Base-by-base conservation (phyloP, 1,140 invertebrate species). In the Paraescarpia echinospica region DNA sequence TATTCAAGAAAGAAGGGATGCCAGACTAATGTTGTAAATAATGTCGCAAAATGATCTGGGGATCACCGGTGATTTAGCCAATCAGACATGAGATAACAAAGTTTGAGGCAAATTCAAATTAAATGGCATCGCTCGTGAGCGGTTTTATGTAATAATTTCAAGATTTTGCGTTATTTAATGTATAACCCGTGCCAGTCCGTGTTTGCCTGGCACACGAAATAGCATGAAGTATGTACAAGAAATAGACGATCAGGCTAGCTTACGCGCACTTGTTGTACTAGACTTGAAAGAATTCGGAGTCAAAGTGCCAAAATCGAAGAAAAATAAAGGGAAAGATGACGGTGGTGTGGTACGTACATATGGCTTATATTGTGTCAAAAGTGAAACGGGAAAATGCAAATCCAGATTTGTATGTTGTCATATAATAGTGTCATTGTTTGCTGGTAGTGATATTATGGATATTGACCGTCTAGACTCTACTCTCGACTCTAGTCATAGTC, bases 291-390 rank as follows among this genome's bases (percentile, higher is more conserved):
- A 95, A 91, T 92, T 95, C 27, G 95, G 95, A n/a, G 93, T 95
- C 48, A 95, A 95, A 93, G 93, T 95, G 35, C 95, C 95, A 8
- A 96, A 96, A 93, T 48, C 48, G 22, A 95, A 95, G 94, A 95
- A 95, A 91, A 51, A 93, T 31, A 95, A 95, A 93, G 93, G 90
- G 27, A 93, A 93, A 91, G 92, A 92, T 33, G 92, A 93, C 27
- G 34, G 88, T 33, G 88, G 35, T 41, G 93, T 93, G 51, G 92
- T 90, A 91, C 35, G 33, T 51, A 93, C 48, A 35, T 8, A n/a
- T 9, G 5, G 34, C 89, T 89, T 41, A 90, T 41, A 90, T 18
- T 22, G 34, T 90, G 90, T 22, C 33, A 34, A 34, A 2, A 41
- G 6, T 22, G 90, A 90, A 90, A 90, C 1, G 34, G 27, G n/a